Conservation (phyloP, 2,888 invertebrate genomes). For the Lochmaea capreae region DNA sequence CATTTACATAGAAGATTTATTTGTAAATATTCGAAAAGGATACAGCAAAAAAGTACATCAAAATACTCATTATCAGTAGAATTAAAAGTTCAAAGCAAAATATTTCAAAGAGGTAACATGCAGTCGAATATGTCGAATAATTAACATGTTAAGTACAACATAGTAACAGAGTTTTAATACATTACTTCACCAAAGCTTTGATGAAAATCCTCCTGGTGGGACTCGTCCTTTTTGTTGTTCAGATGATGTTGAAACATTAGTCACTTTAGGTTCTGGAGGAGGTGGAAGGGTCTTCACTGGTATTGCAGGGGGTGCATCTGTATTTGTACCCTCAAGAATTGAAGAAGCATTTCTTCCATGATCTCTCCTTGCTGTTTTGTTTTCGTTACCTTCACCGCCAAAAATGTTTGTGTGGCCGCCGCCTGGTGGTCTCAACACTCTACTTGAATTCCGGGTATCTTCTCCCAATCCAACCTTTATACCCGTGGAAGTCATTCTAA, state of each 20-base stretch:
- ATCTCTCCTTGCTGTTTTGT: slow-evolving; percentile 45
- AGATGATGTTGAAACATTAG: slow-evolving; percentile 35
- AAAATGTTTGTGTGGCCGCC: slow-evolving; percentile 67
- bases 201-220: slow-evolving; percentile 58
- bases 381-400: slow-evolving; percentile 48
- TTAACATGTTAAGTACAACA: slow-evolving; percentile 19
- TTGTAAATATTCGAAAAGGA: slow-evolving; percentile 18
- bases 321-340: slow-evolving; percentile 56
- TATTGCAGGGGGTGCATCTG: slow-evolving; percentile 23
- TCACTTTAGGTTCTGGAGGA: slow-evolving; percentile 19
- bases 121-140: not conserved
- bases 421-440: slow-evolving; percentile 67
- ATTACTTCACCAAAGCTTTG: slow-evolving; percentile 54
- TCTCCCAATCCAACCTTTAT: slow-evolving; percentile 55
- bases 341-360: slow-evolving; percentile 57
- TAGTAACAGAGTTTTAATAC: not conserved
- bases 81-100: slow-evolving; percentile 10
- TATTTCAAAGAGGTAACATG: slow-evolving; percentile 21
- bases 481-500: slow-evolving; percentile 61
- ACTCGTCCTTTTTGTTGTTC: slow-evolving; percentile 48
- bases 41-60: slow-evolving; percentile 6
- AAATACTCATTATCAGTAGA: slow-evolving; percentile 4
- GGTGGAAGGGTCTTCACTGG: slow-evolving; percentile 42
- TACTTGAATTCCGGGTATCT: slow-evolving; percentile 59
- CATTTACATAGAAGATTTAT: not conserved